Evolutionary conservation across 2,113 vertebrate genomes (phyloP).

Genomic region (Psilopsiagon aurifrons): DNA sequence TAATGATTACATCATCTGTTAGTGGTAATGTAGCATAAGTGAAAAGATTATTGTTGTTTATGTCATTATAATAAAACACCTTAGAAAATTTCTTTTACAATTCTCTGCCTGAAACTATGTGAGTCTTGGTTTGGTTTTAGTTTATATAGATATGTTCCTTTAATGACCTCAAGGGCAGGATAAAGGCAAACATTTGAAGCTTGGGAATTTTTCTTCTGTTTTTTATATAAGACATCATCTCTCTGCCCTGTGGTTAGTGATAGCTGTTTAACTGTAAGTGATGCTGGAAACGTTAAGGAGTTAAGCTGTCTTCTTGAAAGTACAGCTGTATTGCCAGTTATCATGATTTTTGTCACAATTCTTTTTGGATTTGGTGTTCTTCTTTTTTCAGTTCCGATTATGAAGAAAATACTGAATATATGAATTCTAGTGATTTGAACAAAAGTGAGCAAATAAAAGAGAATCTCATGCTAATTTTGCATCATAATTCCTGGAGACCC

Average conservation of each 20-base stretch:
- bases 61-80: not conserved
- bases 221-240: not conserved
- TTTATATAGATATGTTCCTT: not conserved
- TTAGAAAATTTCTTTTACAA: not conserved
- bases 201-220: not conserved
- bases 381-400: not conserved
- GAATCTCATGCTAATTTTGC: not conserved
- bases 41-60: not conserved
- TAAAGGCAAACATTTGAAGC: not conserved
- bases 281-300: not conserved
- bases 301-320: not conserved
- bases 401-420: not conserved
- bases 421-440: not conserved
- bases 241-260: rapidly evolving
- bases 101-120: not conserved
- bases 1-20: not conserved
- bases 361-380: not conserved
- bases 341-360: not conserved
- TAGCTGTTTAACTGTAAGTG: not conserved
- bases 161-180: not conserved
- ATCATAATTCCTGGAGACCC: not conserved
- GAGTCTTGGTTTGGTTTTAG: not conserved
- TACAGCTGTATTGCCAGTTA: not conserved
- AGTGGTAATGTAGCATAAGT: not conserved
- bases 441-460: not conserved